Base-by-base conservation (phyloP, 1,140 invertebrate genomes). In the Planococcus citri region DNA sequence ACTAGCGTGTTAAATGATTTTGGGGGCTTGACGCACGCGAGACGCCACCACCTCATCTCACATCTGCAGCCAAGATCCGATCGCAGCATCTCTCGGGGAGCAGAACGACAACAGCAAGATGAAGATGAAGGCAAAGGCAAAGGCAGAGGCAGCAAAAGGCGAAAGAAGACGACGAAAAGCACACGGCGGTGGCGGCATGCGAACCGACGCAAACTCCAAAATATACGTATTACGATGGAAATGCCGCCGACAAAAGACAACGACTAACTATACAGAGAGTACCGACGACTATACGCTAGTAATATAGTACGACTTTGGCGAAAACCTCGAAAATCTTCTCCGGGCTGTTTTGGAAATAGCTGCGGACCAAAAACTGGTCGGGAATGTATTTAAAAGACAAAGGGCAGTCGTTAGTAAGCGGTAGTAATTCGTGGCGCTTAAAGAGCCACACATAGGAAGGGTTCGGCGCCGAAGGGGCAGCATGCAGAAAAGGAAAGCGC, bases 331-430 rank as follows among this genome's bases (percentile, higher is more conserved):
- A 51, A 51, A 51, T 51, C 41, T 51, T 51, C 41, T 51, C n/a
- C 41, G 41, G 41, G 41, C 41, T 51, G 41, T 51, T 51, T 51
- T 51, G 6, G n/a, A 51, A 51, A 51, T 51, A 51, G 41, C 41
- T 51, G 41, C 41, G 41, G 41, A 20, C 41, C 41, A 51, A 51
- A 51, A 51, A 51, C 41, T 51, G 41, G 41, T 51, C 41, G 41
- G 41, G 41, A 51, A 51, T 51, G 41, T 51, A 51, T 51, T 51
- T 51, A 68, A 58, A 58, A 61, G 69, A 57, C 37, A 61, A 70
- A 57, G 69, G 60, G 29, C 57, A 57, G 60, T 61, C 51, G 69
- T 24, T 33, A 70, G 69, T 33, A 61, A 61, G 60, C 27, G 69
- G 57, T 57, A 27, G 24, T 41, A 70, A 70, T 61, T 57, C 69